Evolutionary conservation across 1,140 invertebrate genomes (phyloP), one percentile per base, ranked within the genome.

Genomic region (Drosophila mauritiana): DNA sequence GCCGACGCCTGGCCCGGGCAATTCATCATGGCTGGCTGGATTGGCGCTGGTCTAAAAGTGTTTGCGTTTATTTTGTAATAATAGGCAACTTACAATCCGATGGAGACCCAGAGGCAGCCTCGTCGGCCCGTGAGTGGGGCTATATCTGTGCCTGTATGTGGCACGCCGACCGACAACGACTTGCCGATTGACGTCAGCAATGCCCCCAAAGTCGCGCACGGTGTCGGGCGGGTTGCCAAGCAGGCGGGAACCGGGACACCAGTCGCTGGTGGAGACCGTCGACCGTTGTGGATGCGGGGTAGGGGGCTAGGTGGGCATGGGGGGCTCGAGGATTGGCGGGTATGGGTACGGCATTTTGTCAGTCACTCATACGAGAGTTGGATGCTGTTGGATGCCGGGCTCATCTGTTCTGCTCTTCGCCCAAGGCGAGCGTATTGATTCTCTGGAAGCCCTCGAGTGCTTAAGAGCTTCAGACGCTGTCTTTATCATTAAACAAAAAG

Each of bases 101-200:
- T 52, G 55, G 54, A 82, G 83, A 83, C 82, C 83, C 82, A 83
- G 74, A 61, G 82, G 82, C 81, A 75, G 81, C 80, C 43, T 55
- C 69, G 62, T 20, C 54, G 64, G 62, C 61, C 59, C 31, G 42
- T 57, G 58, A 53, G 43, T 52, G 22, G 51, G 37, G 51, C 17
- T 61, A 55, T 57, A 40, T 54, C 55, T 54, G 58, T 58, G 64
- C 77, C 45, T 65, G 49, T 78, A 86, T 86, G 83, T 86, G 55
- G 82, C 83, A 86, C 83, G 83, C 72, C 83, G 84, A 78, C 76
- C 73, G 86, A 83, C 73, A 80, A 83, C 77, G 83, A 82, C 76
- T 82, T 67, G 64, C 63, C 89, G 61, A 91, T 91, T 91, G 88
- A 91, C 88, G 88, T 91, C 88, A 91, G 88, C 88, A 91, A 91